Evolutionary conservation across 2,888 invertebrate genomes (phyloP).

Genomic region (Drosophila emarginata): DNA sequence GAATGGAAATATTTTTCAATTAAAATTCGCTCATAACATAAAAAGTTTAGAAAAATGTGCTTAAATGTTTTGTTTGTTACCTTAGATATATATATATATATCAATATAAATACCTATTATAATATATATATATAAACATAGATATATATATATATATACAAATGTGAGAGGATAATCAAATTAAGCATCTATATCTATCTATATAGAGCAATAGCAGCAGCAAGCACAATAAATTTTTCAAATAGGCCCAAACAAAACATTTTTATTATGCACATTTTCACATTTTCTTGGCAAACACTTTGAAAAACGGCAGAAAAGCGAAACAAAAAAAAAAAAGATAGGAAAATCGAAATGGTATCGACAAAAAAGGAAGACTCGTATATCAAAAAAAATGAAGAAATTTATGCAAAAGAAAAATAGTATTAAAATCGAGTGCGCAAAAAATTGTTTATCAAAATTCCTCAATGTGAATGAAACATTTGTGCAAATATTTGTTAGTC

Average conservation of each 20-base stretch:
- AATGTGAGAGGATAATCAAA: not conserved
- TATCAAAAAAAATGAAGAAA: not conserved
- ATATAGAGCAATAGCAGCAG: constrained; percentile 35
- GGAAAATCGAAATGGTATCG: constrained; percentile 46
- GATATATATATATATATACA: constrained; percentile 16
- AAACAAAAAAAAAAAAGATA: not conserved
- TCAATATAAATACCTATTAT: no score
- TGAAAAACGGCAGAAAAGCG: constrained; percentile 52
- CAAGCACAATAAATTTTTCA: constrained; percentile 70
- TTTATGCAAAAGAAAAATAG: constrained; percentile 14
- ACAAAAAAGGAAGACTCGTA: constrained; percentile 36
- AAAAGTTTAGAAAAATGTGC: constrained; percentile 14
- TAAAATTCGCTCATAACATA: not conserved
- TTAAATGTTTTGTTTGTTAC: constrained; percentile 75
- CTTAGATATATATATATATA: constrained; percentile 35
- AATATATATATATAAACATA: constrained; percentile 30
- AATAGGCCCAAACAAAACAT: constrained; percentile 64
- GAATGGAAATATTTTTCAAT: not conserved
- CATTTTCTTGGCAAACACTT: constrained; percentile 60
- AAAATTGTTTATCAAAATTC: constrained; percentile 36
- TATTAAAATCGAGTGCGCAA: constrained; percentile 32
- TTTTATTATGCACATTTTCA: constrained; percentile 58
- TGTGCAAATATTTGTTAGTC: constrained; percentile 75
- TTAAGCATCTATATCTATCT: constrained; percentile 30
- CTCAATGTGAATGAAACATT: constrained; percentile 59